phyloP scores from a whole-genome alignment of 1,140 invertebrate genomes.

The Bombus sylvicola region DNA sequence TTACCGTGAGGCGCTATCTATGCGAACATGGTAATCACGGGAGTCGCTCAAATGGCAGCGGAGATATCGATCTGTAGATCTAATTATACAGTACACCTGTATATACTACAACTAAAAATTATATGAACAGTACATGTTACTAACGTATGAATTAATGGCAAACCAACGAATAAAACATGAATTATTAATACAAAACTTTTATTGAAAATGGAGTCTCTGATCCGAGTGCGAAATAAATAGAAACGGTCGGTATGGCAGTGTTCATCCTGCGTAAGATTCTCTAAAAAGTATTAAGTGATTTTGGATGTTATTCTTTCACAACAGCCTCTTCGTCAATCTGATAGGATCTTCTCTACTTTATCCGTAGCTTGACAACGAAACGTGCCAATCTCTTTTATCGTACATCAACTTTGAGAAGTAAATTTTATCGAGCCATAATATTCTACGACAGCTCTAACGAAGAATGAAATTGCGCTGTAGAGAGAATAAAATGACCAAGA shows the following conservation, averaged over 20 bases:
- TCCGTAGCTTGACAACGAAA: not conserved
- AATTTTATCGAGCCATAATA: not conserved
- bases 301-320: not conserved
- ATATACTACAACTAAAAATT: not conserved
- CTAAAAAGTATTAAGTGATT: not conserved
- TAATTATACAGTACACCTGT: not conserved
- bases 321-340: not conserved
- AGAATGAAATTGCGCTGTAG: not conserved
- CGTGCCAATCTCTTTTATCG: not conserved
- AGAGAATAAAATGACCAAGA: not conserved
- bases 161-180: rapidly evolving
- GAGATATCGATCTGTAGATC: not conserved
- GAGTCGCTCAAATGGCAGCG: not conserved
- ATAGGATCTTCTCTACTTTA: too few relatives aligned
- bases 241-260: too few relatives aligned
- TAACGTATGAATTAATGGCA: not conserved
- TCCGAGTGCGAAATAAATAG: too few relatives aligned
- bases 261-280: not conserved
- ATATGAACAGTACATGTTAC: not conserved
- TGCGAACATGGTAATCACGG: not conserved
- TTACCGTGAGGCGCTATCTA: not conserved
- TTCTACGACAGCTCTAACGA: not conserved
- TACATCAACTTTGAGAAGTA: not conserved
- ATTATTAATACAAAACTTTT: not conserved
- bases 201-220: not conserved